Evolutionary conservation across 2,888 invertebrate genomes (phyloP), one percentile per base, ranked within the genome.

Genomic region (Octonoba sinensis): DNA sequence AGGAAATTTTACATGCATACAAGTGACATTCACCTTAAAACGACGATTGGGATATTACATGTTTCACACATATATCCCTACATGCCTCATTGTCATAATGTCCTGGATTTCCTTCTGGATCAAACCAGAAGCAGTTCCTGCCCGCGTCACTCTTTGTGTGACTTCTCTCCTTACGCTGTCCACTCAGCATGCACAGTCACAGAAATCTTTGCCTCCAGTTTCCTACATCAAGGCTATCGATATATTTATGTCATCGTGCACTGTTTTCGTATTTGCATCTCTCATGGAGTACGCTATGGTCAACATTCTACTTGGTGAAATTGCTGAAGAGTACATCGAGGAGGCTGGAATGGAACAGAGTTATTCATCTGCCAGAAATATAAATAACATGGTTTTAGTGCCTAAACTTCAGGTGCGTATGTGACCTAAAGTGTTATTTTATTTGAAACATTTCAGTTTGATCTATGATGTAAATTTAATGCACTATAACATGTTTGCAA

Each of bases 51-150:
- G 96, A 18, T 96, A 96, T 89, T 95, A 96, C 88, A 91, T 96
- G 71, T 95, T 96, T 88, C 96, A 96, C 89, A 96, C 96, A 0
- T 96, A 96, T 89, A 95, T 96, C 86, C 96, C 96, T 0, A 95
- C 96, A 1, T 95, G 95, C 0, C 91, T 96, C 85, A 96, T 96
- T 87, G 96, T 96, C 62, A 95, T 96, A 78, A 95, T 96, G 95
- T 96, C 95, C 2, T 96, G 96, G 96, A 96, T 96, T 86, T 96
- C 96, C 0, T 96, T 96, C 90, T 96, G 96, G 96, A 96, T 96
- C 86, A 96, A 96, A 88, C 96, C 96, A 0, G 96, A 96, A 89
- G 96, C 96, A 0, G 96, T 96, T 4, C 96, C 96, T 0, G 96
- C 96, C 22, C 91, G 96, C 6, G 96, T 96, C 36, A 96, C 97